Evolutionary conservation across 2,113 vertebrate species (phyloP).

Genomic region (Lutjanus erythropterus): DNA sequence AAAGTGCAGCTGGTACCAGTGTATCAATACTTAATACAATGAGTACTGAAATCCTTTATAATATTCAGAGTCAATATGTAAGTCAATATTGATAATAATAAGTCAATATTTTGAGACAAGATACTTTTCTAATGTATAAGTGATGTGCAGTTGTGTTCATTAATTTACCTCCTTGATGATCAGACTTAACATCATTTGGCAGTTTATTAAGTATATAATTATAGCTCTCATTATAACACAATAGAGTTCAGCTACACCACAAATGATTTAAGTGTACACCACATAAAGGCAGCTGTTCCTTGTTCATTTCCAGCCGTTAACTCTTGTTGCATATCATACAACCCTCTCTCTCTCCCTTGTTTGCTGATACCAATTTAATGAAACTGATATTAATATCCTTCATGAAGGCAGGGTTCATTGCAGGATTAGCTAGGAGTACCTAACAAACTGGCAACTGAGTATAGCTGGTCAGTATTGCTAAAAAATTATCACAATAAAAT

Average conservation of each 20-base stretch:
- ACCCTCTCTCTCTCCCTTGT: not conserved
- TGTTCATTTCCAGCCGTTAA: not conserved
- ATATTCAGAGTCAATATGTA: too few species aligned
- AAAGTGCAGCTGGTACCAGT: too few species aligned
- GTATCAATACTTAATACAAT: too few species aligned
- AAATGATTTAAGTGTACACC: not conserved
- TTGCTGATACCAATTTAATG: not conserved
- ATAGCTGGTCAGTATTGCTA: too few species aligned
- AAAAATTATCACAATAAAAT: too few species aligned
- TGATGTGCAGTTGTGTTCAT: not conserved
- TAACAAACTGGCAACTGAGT: too few species aligned
- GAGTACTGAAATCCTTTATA: too few species aligned
- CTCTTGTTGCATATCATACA: not conserved
- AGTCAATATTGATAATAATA: too few species aligned
- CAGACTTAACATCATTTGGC: not conserved
- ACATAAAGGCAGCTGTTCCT: too few species aligned
- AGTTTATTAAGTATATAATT: not conserved
- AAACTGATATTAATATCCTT: not conserved
- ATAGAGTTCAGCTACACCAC: not conserved
- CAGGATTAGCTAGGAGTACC: not conserved
- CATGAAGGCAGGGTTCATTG: not conserved
- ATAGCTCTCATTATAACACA: not conserved
- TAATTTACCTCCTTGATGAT: not conserved
- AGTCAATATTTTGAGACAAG: too few species aligned
- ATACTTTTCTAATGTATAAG: not conserved